Evolutionary conservation across 1,140 invertebrate genomes (phyloP), one percentile per base, ranked within the genome.

Genomic region (Drosophila pseudoobscura): DNA sequence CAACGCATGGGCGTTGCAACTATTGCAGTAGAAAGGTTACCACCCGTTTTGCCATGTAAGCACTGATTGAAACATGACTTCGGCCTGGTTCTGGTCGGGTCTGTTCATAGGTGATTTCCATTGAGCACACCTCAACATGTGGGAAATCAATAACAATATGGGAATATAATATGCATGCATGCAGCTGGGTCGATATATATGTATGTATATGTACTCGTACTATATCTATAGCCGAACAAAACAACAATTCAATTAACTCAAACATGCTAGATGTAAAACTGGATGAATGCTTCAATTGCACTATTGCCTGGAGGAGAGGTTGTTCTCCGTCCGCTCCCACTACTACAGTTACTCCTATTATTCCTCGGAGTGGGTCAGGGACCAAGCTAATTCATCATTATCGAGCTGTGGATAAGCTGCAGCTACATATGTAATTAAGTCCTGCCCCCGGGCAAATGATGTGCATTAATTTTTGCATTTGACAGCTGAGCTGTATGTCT

Each of bases 231-330:
- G 55, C 53, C 54, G 41, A 63, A 43, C 57, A 68, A 75, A 72
- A 69, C 80, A 84, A 64, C 73, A 77, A 71, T 77, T 87, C 61
- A 85, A 85, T 85, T 85, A 85, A 80, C 47, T 60, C 51, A 50
- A 77, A 87, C 80, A 78, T 63, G 65, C 56, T 54, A 49, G 15
- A 39, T 31, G 55, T 52, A 52, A 20, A 52, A 43, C 45, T 57
- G 56, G 50, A 57, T 52, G 31, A 39, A 60, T 76, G 69, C 57
- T 65, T 56, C 46, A 66, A 80, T 79, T 76, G 51, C 46, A 66
- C 5, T 47, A 50, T 26, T 46, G n/a, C 15, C 15, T 46, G 45
- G 2, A 46, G 6, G 15, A 20, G 17, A 31, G 9, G 9, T 9
- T 35, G 31, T 11, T 11, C 3, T 11, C 9, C 9, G 8, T 13